These are phyloP conservation scores for Leptopterna dolabrata DNA, from an alignment of 2,888 invertebrate genomes.

Conservation along the genomic window DNA sequence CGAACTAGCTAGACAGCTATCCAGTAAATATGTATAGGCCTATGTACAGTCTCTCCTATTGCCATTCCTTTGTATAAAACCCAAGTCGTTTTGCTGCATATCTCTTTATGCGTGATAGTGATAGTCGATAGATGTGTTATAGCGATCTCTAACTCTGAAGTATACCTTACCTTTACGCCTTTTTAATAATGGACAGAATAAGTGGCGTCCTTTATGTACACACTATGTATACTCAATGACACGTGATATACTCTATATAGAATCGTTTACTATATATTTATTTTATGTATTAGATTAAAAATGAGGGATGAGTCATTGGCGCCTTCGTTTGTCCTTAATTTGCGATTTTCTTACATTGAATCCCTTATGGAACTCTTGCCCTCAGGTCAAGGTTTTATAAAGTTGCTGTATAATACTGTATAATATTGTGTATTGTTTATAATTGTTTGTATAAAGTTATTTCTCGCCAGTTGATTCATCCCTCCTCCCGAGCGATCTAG, in stretches of 20 bases:
- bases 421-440: conserved; percentile 48
- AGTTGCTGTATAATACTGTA: conserved; percentile 42
- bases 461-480: conserved; percentile 26
- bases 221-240: conserved; percentile 60
- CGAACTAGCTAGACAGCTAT: conserved; percentile 97
- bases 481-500: conserved; percentile 43
- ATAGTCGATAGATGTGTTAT: conserved; percentile 59
- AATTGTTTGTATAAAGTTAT: conserved; percentile 54
- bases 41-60: conserved; percentile 61
- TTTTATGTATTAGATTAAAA: conserved; percentile 57
- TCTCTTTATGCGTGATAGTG: conserved; percentile 60
- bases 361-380: background rate
- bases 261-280: conserved; percentile 60
- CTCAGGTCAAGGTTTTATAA: conserved; percentile 18
- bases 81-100: conserved; percentile 60
- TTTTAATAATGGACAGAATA: conserved; percentile 55
- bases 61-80: conserved; percentile 62
- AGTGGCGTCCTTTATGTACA: conserved; percentile 59
- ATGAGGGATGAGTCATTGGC: conserved; percentile 28
- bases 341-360: background rate
- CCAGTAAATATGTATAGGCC: conserved; percentile 91
- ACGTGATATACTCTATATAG: conserved; percentile 60
- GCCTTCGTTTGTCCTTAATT: conserved; percentile 48
- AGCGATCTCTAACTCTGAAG: conserved; percentile 61
- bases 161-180: conserved; percentile 60